phyloP scores from a whole-genome alignment of 2,113 vertebrate genomes.

The Mus spicilegus region DNA sequence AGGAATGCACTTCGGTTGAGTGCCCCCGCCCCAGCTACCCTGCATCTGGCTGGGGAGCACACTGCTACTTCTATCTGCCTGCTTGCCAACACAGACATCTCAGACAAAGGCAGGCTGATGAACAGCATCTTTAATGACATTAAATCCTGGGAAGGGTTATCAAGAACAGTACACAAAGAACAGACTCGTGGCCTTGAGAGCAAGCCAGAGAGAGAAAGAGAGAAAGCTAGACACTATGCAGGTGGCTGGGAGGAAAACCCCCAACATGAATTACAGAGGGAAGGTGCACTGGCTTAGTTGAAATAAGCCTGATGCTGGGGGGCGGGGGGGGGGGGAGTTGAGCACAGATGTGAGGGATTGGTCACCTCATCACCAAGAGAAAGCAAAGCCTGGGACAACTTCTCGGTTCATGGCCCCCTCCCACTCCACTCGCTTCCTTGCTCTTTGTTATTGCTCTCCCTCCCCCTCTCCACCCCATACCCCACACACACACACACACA shows the following conservation, averaged over 20 bases:
- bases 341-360: constrained; percentile 52
- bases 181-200: constrained; percentile 73
- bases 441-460: not conserved
- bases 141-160: constrained; percentile 75
- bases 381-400: not conserved
- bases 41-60: constrained; percentile 76
- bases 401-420: not conserved
- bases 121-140: constrained; percentile 70
- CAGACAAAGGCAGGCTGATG: constrained; percentile 73
- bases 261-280: constrained; percentile 74
- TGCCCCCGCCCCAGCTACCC: constrained; percentile 50
- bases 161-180: constrained; percentile 79
- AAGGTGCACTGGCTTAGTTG: constrained; percentile 68
- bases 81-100: constrained; percentile 57
- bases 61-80: constrained; percentile 56
- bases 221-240: constrained; percentile 47
- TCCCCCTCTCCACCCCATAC: no score
- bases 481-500: not conserved
- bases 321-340: not conserved
- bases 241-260: constrained; percentile 79
- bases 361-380: not conserved
- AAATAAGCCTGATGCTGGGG: constrained; percentile 1
- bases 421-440: not conserved
- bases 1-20: constrained; percentile 77
- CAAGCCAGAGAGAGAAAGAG: constrained; percentile 56